Evolutionary conservation across 2,113 vertebrate genomes (phyloP).

Genomic region (Gymnorhina tibicen): DNA sequence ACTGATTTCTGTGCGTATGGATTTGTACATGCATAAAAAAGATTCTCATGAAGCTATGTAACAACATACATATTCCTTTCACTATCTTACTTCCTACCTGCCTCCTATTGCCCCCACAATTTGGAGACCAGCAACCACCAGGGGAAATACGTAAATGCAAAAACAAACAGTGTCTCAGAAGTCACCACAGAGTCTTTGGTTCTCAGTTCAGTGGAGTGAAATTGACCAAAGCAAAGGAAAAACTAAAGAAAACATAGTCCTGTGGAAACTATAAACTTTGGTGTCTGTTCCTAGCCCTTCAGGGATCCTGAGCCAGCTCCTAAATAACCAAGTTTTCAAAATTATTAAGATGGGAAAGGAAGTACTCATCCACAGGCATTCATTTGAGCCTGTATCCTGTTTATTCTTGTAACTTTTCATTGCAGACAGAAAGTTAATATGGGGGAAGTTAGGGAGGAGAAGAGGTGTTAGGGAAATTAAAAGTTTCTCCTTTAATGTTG

Average conservation of each 20-base stretch:
- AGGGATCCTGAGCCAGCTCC: neutral
- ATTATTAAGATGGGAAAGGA: neutral
- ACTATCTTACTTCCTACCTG: neutral
- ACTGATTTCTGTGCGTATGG: neutral
- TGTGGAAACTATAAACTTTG: neutral
- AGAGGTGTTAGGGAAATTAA: neutral
- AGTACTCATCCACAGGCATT: neutral
- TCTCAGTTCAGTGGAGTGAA: neutral
- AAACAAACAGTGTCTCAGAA: neutral
- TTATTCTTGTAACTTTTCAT: neutral
- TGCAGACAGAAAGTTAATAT: neutral
- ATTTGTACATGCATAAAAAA: neutral
- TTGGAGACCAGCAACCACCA: neutral
- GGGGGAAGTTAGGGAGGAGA: fast-evolving
- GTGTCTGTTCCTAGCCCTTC: neutral
- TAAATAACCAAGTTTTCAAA: neutral
- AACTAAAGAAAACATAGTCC: neutral
- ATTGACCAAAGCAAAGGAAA: neutral
- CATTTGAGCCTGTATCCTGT: neutral
- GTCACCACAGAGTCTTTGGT: neutral
- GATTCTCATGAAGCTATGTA: neutral
- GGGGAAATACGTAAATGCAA: neutral
- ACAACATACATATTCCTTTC: neutral
- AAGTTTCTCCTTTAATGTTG: neutral
- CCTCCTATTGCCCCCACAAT: neutral